Evolutionary conservation across 30 jellyfish, hydroid and myxozoan species (phyloP).

Genomic region (Pelagia noctiluca): DNA sequence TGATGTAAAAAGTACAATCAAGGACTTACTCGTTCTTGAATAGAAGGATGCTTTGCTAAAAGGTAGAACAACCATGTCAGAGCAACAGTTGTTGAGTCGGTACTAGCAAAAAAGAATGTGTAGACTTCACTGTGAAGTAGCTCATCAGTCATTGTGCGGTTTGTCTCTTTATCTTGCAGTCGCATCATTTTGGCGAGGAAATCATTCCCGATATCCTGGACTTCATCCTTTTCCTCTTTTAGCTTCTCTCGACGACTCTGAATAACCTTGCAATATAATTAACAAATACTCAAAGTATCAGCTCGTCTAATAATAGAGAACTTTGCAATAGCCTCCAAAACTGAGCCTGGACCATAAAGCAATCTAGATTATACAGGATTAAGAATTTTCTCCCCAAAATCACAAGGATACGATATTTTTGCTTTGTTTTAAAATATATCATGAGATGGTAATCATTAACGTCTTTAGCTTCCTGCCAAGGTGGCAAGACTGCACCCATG

Average conservation of each 20-base stretch:
- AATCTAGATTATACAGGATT: too few relatives aligned
- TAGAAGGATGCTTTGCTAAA: constrained; percentile 72
- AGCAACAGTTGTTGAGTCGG: constrained; percentile 76
- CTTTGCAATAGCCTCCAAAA: too few relatives aligned
- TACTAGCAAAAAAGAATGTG: constrained; percentile 81
- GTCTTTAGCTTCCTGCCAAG: too few relatives aligned
- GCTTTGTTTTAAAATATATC: too few relatives aligned
- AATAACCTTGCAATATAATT: not conserved
- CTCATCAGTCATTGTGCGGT: constrained; percentile 44
- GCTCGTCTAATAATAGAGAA: too few relatives aligned
- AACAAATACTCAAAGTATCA: too few relatives aligned
- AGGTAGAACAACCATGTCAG: constrained; percentile 78
- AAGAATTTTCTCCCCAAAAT: too few relatives aligned
- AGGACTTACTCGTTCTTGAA: constrained; percentile 55
- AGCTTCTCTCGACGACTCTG: constrained; percentile 30
- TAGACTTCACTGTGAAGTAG: constrained; percentile 48
- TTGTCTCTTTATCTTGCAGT: constrained; percentile 58
- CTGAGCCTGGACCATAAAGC: too few relatives aligned
- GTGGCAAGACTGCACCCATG: too few relatives aligned
- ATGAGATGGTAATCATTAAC: too few relatives aligned
- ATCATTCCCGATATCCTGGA: constrained; percentile 13
- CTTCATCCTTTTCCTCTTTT: not conserved
- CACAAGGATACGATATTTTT: too few relatives aligned
- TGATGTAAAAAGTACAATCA: not conserved
- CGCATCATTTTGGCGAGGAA: constrained; percentile 60